Evolutionary conservation across 2,113 vertebrate species (phyloP).

Genomic region (Edolisoma coerulescens): DNA sequence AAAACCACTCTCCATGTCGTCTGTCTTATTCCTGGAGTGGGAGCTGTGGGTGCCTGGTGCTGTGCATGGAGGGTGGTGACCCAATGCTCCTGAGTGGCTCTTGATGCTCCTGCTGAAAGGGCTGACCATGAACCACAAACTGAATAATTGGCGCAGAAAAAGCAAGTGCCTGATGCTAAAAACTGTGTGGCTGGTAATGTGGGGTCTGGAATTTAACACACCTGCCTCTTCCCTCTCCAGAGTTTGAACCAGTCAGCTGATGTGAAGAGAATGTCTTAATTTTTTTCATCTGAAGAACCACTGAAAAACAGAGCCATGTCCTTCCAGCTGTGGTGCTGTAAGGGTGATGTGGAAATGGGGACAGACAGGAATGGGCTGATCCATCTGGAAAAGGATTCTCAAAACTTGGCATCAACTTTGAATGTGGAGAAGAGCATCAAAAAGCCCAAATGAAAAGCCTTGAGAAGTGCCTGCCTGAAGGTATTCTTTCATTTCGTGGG

Average conservation of each 20-base stretch:
- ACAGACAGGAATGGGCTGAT: background rate
- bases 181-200: background rate
- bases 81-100: background rate
- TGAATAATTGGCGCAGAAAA: background rate
- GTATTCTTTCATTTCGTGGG: background rate
- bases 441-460: background rate
- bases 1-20: background rate
- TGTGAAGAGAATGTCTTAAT: background rate
- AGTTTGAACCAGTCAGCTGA: background rate
- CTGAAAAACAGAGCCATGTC: background rate
- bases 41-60: background rate
- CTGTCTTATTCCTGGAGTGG: background rate
- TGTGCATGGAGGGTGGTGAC: background rate
- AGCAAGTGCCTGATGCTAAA: background rate
- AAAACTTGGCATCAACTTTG: background rate
- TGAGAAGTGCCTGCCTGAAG: background rate
- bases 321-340: background rate
- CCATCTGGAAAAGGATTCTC: background rate
- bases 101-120: background rate
- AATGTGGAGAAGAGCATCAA: background rate
- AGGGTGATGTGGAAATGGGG: background rate
- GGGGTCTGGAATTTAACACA: background rate
- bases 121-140: background rate
- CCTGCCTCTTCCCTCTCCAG: background rate
- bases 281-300: background rate